phyloP scores from a whole-genome alignment of 2,113 vertebrate species.

The Festucalex cinctus region DNA sequence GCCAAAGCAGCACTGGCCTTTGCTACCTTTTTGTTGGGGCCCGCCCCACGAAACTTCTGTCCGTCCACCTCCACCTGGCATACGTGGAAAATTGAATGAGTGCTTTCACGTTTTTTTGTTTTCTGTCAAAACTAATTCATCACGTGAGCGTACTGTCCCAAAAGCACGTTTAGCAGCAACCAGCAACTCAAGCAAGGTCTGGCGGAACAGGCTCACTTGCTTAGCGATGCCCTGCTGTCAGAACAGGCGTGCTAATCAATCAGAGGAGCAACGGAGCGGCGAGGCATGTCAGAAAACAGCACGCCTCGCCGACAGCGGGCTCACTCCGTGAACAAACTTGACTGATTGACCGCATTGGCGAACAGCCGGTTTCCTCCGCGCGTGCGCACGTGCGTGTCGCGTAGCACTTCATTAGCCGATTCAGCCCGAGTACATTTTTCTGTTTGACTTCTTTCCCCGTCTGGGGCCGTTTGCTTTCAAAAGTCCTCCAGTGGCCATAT shows the following conservation, averaged over 20 bases:
- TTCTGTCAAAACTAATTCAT: conserved; percentile 11
- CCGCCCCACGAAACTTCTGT: conserved; percentile 96
- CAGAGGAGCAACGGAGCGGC: conserved; percentile 62
- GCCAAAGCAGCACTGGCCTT: conserved; percentile 97
- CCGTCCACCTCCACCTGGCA: conserved; percentile 96
- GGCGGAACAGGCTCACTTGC: conserved; percentile 49
- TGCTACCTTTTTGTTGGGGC: conserved; percentile 99
- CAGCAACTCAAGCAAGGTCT: conserved; percentile 33
- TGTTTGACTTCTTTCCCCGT: not conserved
- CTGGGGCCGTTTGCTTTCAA: not conserved
- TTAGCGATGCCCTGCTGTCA: conserved; percentile 58
- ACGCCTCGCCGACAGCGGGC: conserved; percentile 43
- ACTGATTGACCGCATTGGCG: conserved; percentile 48
- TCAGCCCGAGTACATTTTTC: not conserved
- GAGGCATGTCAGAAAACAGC: conserved; percentile 57
- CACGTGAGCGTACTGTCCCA: not conserved
- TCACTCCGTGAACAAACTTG: conserved; percentile 26
- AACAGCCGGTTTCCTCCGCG: conserved; percentile 25
- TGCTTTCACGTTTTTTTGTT: not conserved
- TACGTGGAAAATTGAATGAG: not conserved
- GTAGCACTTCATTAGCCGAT: not conserved
- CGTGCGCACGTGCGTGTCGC: not conserved
- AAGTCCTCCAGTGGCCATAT: not conserved
- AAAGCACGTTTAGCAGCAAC: conserved; percentile 21
- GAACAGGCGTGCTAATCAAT: conserved; percentile 58